phyloP scores from a whole-genome alignment of 2,888 invertebrate species.

The Andrena chrysosceles region DNA sequence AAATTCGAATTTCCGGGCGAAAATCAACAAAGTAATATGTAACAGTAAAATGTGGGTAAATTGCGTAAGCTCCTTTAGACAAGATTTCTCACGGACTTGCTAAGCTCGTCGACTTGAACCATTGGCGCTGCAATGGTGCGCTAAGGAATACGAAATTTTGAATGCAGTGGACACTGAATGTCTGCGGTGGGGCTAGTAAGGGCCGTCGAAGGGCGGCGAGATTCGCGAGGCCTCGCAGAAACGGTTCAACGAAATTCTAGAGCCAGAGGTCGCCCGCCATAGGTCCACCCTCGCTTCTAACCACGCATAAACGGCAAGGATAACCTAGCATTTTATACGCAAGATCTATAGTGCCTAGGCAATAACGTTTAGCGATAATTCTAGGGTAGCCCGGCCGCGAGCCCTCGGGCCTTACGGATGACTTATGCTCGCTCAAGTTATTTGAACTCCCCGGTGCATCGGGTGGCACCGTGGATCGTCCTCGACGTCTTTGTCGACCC shows the following conservation, averaged over 20 bases:
- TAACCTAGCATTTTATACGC: slow-evolving; percentile 84
- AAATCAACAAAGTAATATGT: not conserved
- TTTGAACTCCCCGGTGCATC: slow-evolving; percentile 67
- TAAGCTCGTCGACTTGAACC: too few relatives aligned
- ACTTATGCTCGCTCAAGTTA: slow-evolving; percentile 78
- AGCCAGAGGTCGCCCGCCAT: slow-evolving; percentile 32
- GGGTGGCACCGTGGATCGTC: slow-evolving; percentile 52
- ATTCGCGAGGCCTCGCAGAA: slow-evolving; percentile 42
- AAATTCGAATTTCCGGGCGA: not conserved
- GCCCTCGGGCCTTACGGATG: slow-evolving; percentile 80
- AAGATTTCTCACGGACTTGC: too few relatives aligned
- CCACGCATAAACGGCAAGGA: slow-evolving; percentile 70
- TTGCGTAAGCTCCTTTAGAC: too few relatives aligned
- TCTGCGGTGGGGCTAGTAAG: not conserved
- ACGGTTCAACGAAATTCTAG: slow-evolving; percentile 68
- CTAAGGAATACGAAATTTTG: not conserved
- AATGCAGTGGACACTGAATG: not conserved
- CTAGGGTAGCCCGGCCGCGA: slow-evolving; percentile 80
- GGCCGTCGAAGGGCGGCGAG: slow-evolving; percentile 2
- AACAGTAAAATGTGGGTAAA: too few relatives aligned
- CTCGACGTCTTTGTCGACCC: slow-evolving; percentile 49
- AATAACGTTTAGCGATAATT: slow-evolving; percentile 85
- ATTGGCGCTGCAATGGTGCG: too few relatives aligned
- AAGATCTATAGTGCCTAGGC: slow-evolving; percentile 85
- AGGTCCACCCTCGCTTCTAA: slow-evolving; percentile 81